Conservation (phyloP, 2,113 vertebrate genomes). For the Eretmochelys imbricata region DNA sequence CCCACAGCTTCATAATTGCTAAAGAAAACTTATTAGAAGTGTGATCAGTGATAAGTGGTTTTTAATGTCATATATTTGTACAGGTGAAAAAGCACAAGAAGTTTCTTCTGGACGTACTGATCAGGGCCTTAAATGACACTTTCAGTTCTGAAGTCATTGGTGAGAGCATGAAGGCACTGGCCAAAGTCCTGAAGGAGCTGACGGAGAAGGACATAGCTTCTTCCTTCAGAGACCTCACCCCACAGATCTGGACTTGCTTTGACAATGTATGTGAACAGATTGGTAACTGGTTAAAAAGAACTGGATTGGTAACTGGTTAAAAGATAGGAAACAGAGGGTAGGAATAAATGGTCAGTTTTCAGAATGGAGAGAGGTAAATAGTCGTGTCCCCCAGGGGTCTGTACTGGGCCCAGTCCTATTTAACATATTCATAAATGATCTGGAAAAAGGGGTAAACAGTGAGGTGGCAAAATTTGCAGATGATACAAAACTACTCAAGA, state of each 20-base stretch:
- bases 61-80: neutral
- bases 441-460: too few relatives aligned
- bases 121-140: neutral
- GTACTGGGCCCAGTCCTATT: too few relatives aligned
- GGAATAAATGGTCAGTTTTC: too few relatives aligned
- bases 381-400: too few relatives aligned
- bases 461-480: too few relatives aligned
- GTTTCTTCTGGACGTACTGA: neutral
- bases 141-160: neutral
- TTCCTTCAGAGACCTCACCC: neutral
- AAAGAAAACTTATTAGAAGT: neutral
- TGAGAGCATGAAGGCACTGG: neutral
- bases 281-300: too few relatives aligned
- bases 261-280: neutral
- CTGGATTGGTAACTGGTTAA: too few relatives aligned
- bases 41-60: neutral
- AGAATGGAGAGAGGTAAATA: too few relatives aligned
- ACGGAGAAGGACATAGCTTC: neutral
- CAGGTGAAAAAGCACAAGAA: neutral
- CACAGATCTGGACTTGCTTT: neutral
- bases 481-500: too few relatives aligned
- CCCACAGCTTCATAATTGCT: neutral
- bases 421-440: too few relatives aligned
- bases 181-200: neutral
- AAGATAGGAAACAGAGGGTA: too few relatives aligned